Evolutionary conservation across 2,113 vertebrate species (phyloP).

Genomic region (Saguinus midas): DNA sequence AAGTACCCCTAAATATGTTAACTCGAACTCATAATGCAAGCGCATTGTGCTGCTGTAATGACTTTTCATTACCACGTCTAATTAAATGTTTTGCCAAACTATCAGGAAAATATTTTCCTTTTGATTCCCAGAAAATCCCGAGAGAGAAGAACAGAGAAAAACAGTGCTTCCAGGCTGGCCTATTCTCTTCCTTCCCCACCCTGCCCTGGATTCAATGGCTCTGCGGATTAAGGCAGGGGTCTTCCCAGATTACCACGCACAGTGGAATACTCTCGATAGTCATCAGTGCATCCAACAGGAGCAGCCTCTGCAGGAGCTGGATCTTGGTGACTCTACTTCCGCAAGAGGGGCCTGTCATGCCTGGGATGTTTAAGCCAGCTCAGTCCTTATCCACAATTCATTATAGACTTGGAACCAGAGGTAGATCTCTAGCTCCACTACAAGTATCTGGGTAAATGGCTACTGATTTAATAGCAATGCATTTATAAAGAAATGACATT

Average conservation of each 20-base stretch:
- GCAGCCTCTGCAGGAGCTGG: constrained; percentile 57
- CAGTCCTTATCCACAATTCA: background rate
- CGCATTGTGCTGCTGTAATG: constrained; percentile 26
- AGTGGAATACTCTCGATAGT: background rate
- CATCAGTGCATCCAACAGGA: constrained; percentile 39
- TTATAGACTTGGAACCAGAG: background rate
- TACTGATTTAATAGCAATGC: constrained; percentile 18
- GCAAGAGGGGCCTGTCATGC: background rate
- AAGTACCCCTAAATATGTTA: constrained; percentile 82
- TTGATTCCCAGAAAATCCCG: constrained; percentile 9
- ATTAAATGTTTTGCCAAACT: constrained; percentile 83
- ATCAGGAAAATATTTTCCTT: constrained; percentile 63
- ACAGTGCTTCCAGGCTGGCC: background rate
- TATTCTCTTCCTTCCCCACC: background rate
- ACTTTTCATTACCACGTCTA: constrained; percentile 81
- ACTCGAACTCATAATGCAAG: constrained; percentile 76
- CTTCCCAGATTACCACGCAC: background rate
- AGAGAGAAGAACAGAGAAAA: constrained; percentile 41
- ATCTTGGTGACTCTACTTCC: background rate
- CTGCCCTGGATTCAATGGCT: background rate
- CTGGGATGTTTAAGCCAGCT: background rate
- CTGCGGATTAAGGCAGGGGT: background rate
- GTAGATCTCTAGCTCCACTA: background rate
- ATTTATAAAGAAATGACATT: background rate
- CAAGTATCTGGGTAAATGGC: background rate